phyloP scores from a whole-genome alignment of 2,113 vertebrate genomes.

The Chaetorhynchus papuensis region DNA sequence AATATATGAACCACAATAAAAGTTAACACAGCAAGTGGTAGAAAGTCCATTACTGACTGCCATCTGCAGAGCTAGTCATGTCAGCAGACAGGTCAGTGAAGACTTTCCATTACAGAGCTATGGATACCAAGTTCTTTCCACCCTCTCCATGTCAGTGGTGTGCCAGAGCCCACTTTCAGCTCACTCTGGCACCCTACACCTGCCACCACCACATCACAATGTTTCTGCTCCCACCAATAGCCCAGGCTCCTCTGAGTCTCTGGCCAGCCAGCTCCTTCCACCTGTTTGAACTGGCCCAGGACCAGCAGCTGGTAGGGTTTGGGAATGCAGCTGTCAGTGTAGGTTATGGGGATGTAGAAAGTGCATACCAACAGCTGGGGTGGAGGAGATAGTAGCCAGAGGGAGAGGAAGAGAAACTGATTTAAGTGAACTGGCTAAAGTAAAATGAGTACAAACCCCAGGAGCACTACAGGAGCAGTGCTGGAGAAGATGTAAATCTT shows the following conservation, averaged over 20 bases:
- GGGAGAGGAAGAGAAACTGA: neutral
- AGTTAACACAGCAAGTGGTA: neutral
- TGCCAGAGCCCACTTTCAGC: neutral
- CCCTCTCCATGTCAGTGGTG: accelerated
- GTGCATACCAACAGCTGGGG: neutral
- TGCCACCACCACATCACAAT: neutral
- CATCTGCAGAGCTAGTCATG: neutral
- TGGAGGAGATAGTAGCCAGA: neutral
- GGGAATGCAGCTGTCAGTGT: neutral
- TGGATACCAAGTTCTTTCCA: neutral
- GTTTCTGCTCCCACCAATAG: neutral
- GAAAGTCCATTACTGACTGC: neutral
- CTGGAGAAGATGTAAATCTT: neutral
- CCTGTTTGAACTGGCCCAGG: neutral
- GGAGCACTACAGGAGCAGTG: neutral
- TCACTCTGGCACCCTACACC: accelerated
- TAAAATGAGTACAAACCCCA: neutral
- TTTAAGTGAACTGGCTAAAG: neutral
- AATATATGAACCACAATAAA: neutral
- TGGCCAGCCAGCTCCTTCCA: neutral
- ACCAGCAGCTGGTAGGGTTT: neutral
- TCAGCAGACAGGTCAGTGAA: neutral
- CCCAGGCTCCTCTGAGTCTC: neutral
- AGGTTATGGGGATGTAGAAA: neutral
- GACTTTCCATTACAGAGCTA: neutral